Conservation (phyloP, 2,797 vertebrate species). For the Columba guinea region DNA sequence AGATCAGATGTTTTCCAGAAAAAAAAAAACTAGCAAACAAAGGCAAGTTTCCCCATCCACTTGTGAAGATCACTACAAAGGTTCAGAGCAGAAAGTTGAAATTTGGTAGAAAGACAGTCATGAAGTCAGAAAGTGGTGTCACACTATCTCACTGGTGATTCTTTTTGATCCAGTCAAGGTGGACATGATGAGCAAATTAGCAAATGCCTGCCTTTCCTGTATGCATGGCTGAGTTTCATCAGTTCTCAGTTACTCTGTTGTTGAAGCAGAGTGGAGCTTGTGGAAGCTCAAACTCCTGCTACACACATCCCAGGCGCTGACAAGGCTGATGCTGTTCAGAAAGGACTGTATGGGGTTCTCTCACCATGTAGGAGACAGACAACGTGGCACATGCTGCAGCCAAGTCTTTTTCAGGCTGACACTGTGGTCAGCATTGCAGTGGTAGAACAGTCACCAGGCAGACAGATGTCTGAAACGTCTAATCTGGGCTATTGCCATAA, state of each 20-base stretch:
- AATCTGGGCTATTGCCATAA: not conserved
- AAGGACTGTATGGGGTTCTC: not conserved
- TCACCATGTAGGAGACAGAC: rapidly evolving
- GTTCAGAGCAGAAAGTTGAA: not conserved
- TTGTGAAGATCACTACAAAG: not conserved
- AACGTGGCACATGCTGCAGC: rapidly evolving
- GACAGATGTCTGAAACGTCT: not conserved
- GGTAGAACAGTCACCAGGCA: not conserved
- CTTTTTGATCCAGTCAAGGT: not conserved
- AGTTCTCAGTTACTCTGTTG: not conserved
- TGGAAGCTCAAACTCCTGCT: not conserved
- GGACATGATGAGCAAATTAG: not conserved
- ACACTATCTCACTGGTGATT: rapidly evolving
- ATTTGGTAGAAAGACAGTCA: not conserved
- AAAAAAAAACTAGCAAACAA: not conserved
- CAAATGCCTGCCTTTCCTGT: not conserved
- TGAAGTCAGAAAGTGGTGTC: not conserved
- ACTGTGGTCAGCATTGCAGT: not conserved
- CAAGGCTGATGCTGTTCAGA: not conserved
- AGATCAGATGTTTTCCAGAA: not conserved
- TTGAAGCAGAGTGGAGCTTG: not conserved
- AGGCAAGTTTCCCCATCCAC: not conserved
- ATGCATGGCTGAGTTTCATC: rapidly evolving
- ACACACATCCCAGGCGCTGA: rapidly evolving
- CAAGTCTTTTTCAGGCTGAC: not conserved